phyloP scores from a whole-genome alignment of 1,140 invertebrate species.

The Cyclargus thomasi region DNA sequence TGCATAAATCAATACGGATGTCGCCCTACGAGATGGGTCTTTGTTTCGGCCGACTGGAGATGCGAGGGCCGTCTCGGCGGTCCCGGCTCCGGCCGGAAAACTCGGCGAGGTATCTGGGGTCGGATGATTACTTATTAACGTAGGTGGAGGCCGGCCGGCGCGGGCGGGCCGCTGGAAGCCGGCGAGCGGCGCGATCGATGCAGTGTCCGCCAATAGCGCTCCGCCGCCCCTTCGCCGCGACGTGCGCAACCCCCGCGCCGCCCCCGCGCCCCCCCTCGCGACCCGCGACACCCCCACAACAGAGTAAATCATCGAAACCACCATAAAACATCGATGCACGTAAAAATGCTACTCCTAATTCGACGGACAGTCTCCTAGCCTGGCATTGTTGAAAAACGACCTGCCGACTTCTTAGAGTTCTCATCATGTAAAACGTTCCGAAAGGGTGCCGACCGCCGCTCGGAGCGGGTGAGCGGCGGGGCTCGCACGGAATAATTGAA shows the following conservation, averaged over 20 bases:
- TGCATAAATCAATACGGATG: constrained; percentile 74
- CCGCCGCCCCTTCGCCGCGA: constrained; percentile 53
- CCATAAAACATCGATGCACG: constrained; percentile 71
- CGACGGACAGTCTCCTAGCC: constrained; percentile 57
- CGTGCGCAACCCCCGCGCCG: constrained; percentile 55
- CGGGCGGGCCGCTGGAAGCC: constrained; percentile 52
- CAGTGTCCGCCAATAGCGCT: constrained; percentile 68
- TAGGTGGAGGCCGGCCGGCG: constrained; percentile 71
- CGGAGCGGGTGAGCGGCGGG: constrained; percentile 46
- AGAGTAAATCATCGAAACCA: constrained; percentile 72
- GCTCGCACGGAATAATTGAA: constrained; percentile 70
- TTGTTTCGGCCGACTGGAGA: constrained; percentile 68
- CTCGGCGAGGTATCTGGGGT: constrained; percentile 68
- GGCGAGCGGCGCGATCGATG: constrained; percentile 70
- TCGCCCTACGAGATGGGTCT: constrained; percentile 66
- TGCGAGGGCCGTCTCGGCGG: constrained; percentile 67
- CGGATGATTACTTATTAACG: constrained; percentile 75
- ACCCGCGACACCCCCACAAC: constrained; percentile 56
- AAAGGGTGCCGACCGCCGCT: constrained; percentile 51
- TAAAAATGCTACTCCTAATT: constrained; percentile 73
- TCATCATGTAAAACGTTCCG: constrained; percentile 59
- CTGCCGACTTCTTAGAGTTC: constrained; percentile 36
- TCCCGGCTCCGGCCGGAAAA: constrained; percentile 68
- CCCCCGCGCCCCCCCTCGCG: constrained; percentile 43
- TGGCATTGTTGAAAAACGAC: constrained; percentile 42